Base-by-base conservation (phyloP, 2,797 vertebrate genomes). In the Atherinosoma microstoma region DNA sequence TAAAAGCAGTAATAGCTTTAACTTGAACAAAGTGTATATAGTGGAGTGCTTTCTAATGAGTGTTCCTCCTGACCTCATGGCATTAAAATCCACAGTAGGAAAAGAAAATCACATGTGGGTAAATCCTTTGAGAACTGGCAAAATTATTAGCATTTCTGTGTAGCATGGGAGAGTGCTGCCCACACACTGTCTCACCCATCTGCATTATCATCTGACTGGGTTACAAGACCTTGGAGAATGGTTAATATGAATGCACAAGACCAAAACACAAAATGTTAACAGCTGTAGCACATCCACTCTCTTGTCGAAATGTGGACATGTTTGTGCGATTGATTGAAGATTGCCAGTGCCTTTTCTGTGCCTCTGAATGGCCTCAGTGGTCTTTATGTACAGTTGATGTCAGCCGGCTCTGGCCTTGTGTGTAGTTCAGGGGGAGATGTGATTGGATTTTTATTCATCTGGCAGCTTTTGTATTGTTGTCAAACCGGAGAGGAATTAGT, bases 361-460 rank as follows among this genome's bases (percentile, higher is more conserved):
- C 71, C 65, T 76, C 30, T 62, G 35, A 7, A 6, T 57, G 10
- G 47, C 65, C 75, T 66, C 58, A 62, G 56, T 69, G 61, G 60
- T 71, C 61, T 67, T 47, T 64, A 40, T 53, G 30, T 65, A 61
- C 56, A 71, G 62, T 58, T 75, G 35, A 67, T 59, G 59, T 40
- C 58, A 70, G 61, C 72, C 64, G 66, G 32, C 66, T 65, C 49
- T 40, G 49, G 58, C 72, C 67, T 78, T 79, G 65, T 75, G 70
- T 78, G 79, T 62, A 66, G 76, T 80, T 84, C 70, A 67, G 66
- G 70, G 76, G 75, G 68, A 86, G 80, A 75, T 66, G 79, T 87
- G 90, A 91, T 89, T 90, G 70, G 78, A 84, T 90, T 91, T 77
- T 76, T 84, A 85, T 89, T 89, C 58, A 57, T 89, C 89, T 89